These are phyloP conservation scores for Puma concolor DNA, from an alignment of 2,113 vertebrate genomes.

Conservation along the genomic window DNA sequence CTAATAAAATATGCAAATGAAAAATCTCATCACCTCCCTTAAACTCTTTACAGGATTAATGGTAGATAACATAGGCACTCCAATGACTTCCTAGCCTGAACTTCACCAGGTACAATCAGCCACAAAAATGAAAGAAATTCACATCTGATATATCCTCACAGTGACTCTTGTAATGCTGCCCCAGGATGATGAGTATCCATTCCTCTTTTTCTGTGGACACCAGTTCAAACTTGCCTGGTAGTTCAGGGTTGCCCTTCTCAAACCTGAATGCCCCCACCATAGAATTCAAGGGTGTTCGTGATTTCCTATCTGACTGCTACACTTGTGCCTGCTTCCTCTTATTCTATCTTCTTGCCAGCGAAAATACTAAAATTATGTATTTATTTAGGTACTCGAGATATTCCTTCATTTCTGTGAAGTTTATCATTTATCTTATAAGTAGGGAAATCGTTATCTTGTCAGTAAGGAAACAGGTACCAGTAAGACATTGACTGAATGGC, in stretches of 20 bases:
- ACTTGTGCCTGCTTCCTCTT: background rate
- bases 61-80: background rate
- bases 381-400: background rate
- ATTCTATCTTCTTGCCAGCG: background rate
- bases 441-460: background rate
- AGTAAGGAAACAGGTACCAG: background rate
- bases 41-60: background rate
- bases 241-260: background rate
- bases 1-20: background rate
- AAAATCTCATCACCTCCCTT: background rate
- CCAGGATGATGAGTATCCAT: background rate
- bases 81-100: slow-evolving; percentile 8
- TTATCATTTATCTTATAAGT: background rate
- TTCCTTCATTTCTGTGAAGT: background rate
- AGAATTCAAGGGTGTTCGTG: background rate
- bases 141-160: background rate
- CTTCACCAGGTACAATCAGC: background rate
- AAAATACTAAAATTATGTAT: background rate
- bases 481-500: background rate
- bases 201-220: background rate
- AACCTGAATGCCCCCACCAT: background rate
- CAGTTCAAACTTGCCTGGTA: background rate
- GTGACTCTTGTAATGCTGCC: background rate
- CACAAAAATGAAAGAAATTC: background rate
- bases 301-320: background rate